phyloP scores from a whole-genome alignment of 2,113 vertebrate species.

The Barnardius zonarius region DNA sequence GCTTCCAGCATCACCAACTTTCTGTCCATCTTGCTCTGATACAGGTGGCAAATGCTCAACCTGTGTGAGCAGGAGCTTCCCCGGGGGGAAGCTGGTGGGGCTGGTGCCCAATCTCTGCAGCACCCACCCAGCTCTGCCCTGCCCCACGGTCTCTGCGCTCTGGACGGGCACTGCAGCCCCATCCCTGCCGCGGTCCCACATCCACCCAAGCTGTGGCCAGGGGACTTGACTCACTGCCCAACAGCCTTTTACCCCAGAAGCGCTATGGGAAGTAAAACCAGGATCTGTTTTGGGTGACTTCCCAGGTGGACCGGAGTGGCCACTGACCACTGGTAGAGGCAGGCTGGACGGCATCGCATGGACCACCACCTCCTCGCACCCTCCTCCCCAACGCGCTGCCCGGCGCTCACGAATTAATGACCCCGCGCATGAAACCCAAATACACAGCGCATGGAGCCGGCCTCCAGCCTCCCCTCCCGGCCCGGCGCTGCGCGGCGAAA shows the following conservation, averaged over 20 bases:
- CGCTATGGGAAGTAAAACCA: rapidly evolving
- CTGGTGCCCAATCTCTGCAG: rapidly evolving
- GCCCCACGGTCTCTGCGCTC: rapidly evolving
- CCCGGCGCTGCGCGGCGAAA: not conserved
- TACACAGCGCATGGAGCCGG: not conserved
- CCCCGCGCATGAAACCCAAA: not conserved
- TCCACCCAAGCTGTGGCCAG: rapidly evolving
- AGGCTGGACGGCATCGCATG: not conserved
- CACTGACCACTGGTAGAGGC: not conserved
- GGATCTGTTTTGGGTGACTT: not conserved
- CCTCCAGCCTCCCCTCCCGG: not conserved
- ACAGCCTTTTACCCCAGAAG: not conserved
- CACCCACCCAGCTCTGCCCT: not conserved
- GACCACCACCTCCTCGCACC: not conserved
- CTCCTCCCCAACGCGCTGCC: not conserved
- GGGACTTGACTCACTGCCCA: not conserved
- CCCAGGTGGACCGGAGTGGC: not conserved
- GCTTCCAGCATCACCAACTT: not conserved
- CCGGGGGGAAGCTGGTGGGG: not conserved
- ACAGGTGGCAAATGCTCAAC: not conserved
- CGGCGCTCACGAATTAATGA: not conserved
- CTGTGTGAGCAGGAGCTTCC: not conserved
- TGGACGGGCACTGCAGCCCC: not conserved
- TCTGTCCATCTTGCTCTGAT: not conserved
- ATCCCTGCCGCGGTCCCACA: not conserved